Conservation (phyloP, 2,797 vertebrate genomes). For the Synaphobranchus kaupii region DNA sequence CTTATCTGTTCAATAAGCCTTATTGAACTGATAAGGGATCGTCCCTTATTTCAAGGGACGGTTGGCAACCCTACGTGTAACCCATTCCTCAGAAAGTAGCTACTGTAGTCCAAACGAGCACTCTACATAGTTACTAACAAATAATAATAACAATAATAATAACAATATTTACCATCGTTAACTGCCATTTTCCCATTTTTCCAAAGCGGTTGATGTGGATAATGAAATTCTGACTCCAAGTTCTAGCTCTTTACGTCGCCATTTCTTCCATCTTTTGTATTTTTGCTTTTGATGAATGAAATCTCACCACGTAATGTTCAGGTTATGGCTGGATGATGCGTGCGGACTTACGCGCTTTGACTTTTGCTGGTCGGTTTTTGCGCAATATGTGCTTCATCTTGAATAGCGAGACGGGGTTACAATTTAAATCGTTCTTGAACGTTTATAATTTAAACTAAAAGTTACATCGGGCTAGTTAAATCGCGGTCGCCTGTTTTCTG, state of each 20-base stretch:
- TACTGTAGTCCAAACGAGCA: background rate
- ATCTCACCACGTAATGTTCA: background rate
- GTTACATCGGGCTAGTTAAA: background rate
- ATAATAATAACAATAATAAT: slow-evolving; percentile 11
- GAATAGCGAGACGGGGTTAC: background rate
- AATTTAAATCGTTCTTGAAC: background rate
- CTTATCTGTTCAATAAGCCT: no score
- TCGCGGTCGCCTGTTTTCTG: background rate
- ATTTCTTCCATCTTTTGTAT: background rate
- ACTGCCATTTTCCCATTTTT: slow-evolving; percentile 79
- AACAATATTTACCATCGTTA: slow-evolving; percentile 70
- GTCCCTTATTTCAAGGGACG: no score
- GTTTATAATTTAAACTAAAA: background rate
- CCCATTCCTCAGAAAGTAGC: background rate
- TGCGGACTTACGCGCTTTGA: background rate
- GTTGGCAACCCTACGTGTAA: no score
- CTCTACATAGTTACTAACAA: slow-evolving; percentile 12
- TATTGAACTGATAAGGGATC: no score
- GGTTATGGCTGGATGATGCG: background rate
- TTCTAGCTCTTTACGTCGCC: background rate
- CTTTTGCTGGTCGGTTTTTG: background rate
- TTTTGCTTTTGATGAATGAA: background rate
- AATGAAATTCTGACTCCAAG: background rate
- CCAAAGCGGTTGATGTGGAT: background rate
- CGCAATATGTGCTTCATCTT: slow-evolving; percentile 16